Evolutionary conservation across 2,113 vertebrate species (phyloP), one percentile per base, ranked within the genome.

Genomic region (Cryptomyrus ogoouensis): DNA sequence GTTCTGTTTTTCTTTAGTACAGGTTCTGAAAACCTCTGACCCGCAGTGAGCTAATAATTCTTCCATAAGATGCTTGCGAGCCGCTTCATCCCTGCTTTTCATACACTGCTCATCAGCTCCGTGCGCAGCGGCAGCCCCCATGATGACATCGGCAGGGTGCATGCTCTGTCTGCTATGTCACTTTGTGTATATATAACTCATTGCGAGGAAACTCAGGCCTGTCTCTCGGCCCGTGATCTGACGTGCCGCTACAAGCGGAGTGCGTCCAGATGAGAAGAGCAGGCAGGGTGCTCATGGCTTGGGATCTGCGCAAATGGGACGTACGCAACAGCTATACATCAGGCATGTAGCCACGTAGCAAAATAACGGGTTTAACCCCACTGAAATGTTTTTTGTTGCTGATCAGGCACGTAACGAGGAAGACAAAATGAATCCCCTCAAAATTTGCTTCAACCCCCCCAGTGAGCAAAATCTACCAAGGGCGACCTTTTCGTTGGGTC

Each of bases 131-230:
- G 80, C 19, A 47, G 80, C 21, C 80, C 5, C 46, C 35, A 2
- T 77, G 35, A 77, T 83, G 80, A 46, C 39, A n/a, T 83, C n/a
- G 80, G 80, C 42, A 83, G 80, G 19, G 17, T n/a, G 80, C 44
- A 19, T 46, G 44, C 39, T 42, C 74, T 19, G 74, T 42, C 74
- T 80, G 74, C 35, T 80, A 19, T 80, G 74, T 80, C 31, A 80
- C 74, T 80, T n/a, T 47, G 42, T n/a, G 83, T 84, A n/a, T 84
- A n/a, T 84, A 47, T 47, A 84, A 84, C 83, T 84, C 44, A 84
- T 12, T 10, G 74, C 35, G 44, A 84, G 83, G 44, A 84, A 84
- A 84, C 83, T 84, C 83, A 47, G 74, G 44, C 83, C 83, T 47
- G 21, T 47, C 42, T 84, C 19, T 84, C 44, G 21, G 35, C 42